Conservation (phyloP, 1,140 invertebrate species). For the Drosophila watanabei region DNA sequence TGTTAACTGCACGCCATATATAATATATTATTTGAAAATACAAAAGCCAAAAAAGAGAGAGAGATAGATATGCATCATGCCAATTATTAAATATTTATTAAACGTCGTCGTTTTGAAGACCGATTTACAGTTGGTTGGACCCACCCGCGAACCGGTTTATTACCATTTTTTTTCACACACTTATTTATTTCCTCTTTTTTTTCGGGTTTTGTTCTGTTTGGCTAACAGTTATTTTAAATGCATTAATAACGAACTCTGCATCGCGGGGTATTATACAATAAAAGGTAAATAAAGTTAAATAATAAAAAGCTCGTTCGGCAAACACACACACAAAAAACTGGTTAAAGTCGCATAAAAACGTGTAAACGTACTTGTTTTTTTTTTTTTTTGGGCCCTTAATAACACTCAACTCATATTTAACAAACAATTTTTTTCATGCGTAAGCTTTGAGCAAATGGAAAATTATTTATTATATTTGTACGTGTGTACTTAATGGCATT, state of each 20-base stretch:
- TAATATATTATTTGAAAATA: conserved; percentile 24
- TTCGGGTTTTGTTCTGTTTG: conserved; percentile 45
- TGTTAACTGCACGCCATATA: conserved; percentile 49
- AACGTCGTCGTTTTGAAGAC: conserved; percentile 43
- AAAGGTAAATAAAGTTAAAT: conserved; percentile 20
- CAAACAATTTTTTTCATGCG: conserved; percentile 40
- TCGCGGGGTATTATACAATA: conserved; percentile 17
- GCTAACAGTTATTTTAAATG: conserved; percentile 52
- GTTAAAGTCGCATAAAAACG: conserved; percentile 34
- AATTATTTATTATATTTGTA: conserved; percentile 35
- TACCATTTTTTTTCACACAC: conserved; percentile 31
- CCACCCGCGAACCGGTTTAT: conserved; percentile 46
- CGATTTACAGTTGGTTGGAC: conserved; percentile 56
- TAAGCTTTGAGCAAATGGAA: conserved; percentile 32
- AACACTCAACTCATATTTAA: conserved; percentile 44
- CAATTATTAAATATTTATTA: conserved; percentile 59
- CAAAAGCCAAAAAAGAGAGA: conserved; percentile 2
- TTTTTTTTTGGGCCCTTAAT: background rate
- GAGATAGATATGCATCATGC: conserved; percentile 28
- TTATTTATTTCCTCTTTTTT: conserved; percentile 39
- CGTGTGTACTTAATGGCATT: conserved; percentile 25
- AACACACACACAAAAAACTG: conserved; percentile 7
- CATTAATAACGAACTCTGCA: conserved; percentile 12
- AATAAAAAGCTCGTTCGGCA: conserved; percentile 8
- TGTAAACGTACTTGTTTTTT: conserved; percentile 15